Evolutionary conservation across 2,797 vertebrate genomes (phyloP), one percentile per base, ranked within the genome.

Genomic region (Decapterus maruadsi): DNA sequence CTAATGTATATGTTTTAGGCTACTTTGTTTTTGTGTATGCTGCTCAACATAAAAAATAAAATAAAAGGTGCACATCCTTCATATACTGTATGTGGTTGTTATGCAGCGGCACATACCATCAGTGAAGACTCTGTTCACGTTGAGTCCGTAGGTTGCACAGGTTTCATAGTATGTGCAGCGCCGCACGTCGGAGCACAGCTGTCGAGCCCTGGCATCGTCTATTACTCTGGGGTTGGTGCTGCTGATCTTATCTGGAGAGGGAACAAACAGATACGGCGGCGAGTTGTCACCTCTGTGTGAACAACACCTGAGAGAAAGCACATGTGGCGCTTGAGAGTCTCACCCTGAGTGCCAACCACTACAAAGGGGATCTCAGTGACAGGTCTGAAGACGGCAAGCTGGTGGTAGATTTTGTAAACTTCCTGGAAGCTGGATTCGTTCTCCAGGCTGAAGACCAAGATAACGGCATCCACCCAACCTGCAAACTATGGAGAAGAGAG

Each of bases 391-490:
- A 93, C 72, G 17, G 94, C 87, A 71, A 98, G 94, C 89, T 96
- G 95, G 84, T 93, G 92, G 36, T 98, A 97, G 74, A 97, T 95
- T 89, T 85, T 95, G 69, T 95, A 95, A 88, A 96, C 96, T 72
- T 97, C 97, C 94, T 97, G 95, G 83, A 98, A 99, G 82, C 97
- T 98, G 91, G 93, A 88, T 86, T 99, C 97, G 1, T 96, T 97
- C 92, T 98, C 98, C 94, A 99, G 92, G 92, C 98, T 98, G 92
- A 98, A 99, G 80, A 99, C 97, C 82, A 99, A 94, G 91, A 99
- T 95, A 67, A 98, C 95, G 1, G 96, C 98, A 45, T 98, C 98
- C 71, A 96, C 95, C 98, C 98, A 99, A 82, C 87, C 92, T 79
- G 96, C 94, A 85, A 99, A 96, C 98, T 98, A 88, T 71, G 22